Conservation (phyloP, 1,140 invertebrate species). For the Drosophila persimilis region DNA sequence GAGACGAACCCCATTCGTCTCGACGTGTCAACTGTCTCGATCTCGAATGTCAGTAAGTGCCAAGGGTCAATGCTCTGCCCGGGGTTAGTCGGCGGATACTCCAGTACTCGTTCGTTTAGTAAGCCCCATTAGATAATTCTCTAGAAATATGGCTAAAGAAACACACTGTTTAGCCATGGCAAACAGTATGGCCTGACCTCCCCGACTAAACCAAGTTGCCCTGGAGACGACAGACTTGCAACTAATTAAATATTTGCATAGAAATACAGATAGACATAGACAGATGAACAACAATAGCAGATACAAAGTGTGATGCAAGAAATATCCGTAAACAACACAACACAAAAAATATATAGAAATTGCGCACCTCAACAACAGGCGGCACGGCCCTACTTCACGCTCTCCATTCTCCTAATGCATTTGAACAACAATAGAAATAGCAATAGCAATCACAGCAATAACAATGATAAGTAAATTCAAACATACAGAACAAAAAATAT, state of each 20-base stretch:
- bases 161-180: slow-evolving; percentile 20
- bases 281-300: slow-evolving; percentile 9
- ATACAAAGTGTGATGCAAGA: slow-evolving; percentile 8
- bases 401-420: slow-evolving; percentile 44
- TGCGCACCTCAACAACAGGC: slow-evolving; percentile 22
- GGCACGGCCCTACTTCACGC: slow-evolving; percentile 24
- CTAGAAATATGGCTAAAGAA: slow-evolving; percentile 3
- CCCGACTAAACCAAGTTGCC: slow-evolving; percentile 48
- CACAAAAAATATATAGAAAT: background rate
- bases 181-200: slow-evolving; percentile 33
- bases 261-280: slow-evolving; percentile 20
- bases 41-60: slow-evolving; percentile 26
- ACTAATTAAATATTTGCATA: slow-evolving; percentile 47
- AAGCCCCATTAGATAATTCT: slow-evolving; percentile 13
- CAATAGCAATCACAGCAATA: slow-evolving; percentile 9
- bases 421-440: slow-evolving; percentile 22
- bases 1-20: slow-evolving; percentile 39
- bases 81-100: background rate
- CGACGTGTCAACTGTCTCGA: slow-evolving; percentile 44
- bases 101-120: slow-evolving; percentile 2
- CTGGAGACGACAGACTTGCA: slow-evolving; percentile 8
- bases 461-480: slow-evolving; percentile 38
- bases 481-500: slow-evolving; percentile 10
- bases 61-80: slow-evolving; percentile 53
- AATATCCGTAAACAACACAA: background rate